A percentile compares a stretch with the other conserved stretches of the same genome.
Evolutionary conservation across 2,797 vertebrate genomes (phyloP).

Genomic region (Halcyon chelicuti): DNA sequence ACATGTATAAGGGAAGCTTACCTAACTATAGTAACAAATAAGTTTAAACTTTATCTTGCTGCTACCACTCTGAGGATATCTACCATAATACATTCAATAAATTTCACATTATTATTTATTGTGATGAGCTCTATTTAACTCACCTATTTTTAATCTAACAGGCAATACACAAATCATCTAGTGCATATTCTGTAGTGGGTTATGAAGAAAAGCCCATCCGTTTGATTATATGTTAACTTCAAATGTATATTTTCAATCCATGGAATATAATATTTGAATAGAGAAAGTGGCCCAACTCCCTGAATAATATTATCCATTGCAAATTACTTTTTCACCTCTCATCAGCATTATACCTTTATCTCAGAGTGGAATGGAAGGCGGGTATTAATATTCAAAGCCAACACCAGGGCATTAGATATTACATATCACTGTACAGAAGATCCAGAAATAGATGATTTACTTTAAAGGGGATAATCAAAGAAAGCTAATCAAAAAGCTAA

Average conservation of each 20-base stretch:
- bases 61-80: background rate
- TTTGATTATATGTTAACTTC: background rate
- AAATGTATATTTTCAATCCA: slow-evolving; percentile 19
- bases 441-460: slow-evolving; percentile 58
- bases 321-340: slow-evolving; percentile 46
- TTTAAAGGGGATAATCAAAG: slow-evolving; percentile 60
- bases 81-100: background rate
- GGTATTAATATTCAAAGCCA: slow-evolving; percentile 57
- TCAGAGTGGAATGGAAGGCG: background rate
- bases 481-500: slow-evolving; percentile 66
- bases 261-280: slow-evolving; percentile 34
- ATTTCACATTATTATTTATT: slow-evolving; percentile 19
- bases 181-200: background rate
- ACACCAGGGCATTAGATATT: slow-evolving; percentile 6
- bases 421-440: slow-evolving; percentile 1
- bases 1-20: background rate
- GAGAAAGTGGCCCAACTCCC: background rate
- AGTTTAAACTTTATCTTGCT: slow-evolving; percentile 6
- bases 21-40: background rate
- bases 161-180: background rate
- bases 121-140: background rate
- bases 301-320: slow-evolving; percentile 27
- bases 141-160: background rate
- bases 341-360: slow-evolving; percentile 6
- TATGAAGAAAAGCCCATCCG: background rate